Base-by-base conservation (phyloP, 2,888 invertebrate genomes). In the Matsumyia berberina region DNA sequence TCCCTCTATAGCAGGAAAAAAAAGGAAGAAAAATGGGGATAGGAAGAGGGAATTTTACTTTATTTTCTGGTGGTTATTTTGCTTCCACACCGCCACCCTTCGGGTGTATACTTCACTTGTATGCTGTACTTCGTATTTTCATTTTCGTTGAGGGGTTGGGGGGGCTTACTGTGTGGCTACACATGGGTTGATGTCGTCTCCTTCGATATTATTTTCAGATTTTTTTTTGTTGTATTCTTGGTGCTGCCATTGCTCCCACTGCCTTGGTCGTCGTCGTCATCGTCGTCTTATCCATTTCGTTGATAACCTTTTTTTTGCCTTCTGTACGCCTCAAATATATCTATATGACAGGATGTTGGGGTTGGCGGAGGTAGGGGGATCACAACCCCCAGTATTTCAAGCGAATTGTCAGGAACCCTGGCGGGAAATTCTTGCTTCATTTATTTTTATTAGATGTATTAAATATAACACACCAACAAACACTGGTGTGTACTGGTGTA, bases 61-160 rank as follows among this genome's bases (percentile, higher is more conserved):
- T 74, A 73, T 86, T 81, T 77, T 77, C 78, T 78, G 72, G 53
- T 72, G 66, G 60, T 66, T 82, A 62, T 78, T 67, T 79, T 42
- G 60, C 67, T 12, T 44, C 57, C 66, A 35, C 44, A 24, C 37
- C 58, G 58, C 31, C 62, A 69, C 39, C 74, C 77, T 58, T 60
- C 64, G 39, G 42, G 33, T 53, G 31, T 15, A 53, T 57, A 46
- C 77, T 76, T 46, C 62, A 64, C 44, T 46, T 57, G 37, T n/a
- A n/a, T 74, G 11, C 55, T 62, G 42, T 86, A 80, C 60, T 87
- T 76, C 66, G 86, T 86, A 87, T 87, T 88, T 88, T 88, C 87
- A 87, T 88, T 88, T 88, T 87, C 86, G 73, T 87, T 87, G 64
- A 46, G 81, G 67, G 66, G 69, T 64, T 73, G 58, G 69, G 73